Base-by-base conservation (phyloP, 2,888 invertebrate species). In the Agapostemon virescens region DNA sequence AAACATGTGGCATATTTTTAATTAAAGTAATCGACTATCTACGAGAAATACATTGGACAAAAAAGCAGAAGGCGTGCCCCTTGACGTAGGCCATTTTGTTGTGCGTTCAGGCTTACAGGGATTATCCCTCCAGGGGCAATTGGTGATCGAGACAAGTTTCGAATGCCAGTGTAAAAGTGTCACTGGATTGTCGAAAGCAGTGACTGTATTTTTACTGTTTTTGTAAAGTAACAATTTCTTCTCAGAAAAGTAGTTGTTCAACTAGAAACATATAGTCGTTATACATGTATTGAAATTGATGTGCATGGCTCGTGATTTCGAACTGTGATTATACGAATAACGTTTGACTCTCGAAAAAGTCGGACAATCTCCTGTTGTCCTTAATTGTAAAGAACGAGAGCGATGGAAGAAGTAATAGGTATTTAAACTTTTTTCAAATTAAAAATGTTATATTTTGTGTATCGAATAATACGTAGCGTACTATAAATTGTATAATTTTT, bases 71-170 rank as follows among this genome's bases (percentile, higher is more conserved):
- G 89, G 89, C 87, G 90, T 89, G 90, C 91, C 90, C 91, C 91
- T 91, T 90, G 86, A 86, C 86, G 85, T 90, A 91, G 90, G 91
- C 91, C 90, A 90, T 91, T 89, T 90, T 90, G 88, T 87, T 68
- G 69, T 80, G 82, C 86, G 86, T 89, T 80, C 84, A 86, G 86
- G 84, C 85, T 87, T 84, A 83, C 86, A 87, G 89, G 90, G 86
- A 87, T 85, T 87, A 86, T 86, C 85, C 83, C 77, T 87, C 80
- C 87, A 90, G 91, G 90, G 88, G 91, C 91, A 79, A 26, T 2
- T 67, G n/a, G 13, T 49, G 23, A 23, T 26, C 40, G 26, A 49
- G 33, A 74, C n/a, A 40, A 74, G 13, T 52, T 77, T 55, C 33
- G 13, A 61, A 61, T 15, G n/a, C 55, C 15, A 36, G 3, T 67